Conservation (phyloP, 2,113 vertebrate genomes). For the Neolamprologus modestus region DNA sequence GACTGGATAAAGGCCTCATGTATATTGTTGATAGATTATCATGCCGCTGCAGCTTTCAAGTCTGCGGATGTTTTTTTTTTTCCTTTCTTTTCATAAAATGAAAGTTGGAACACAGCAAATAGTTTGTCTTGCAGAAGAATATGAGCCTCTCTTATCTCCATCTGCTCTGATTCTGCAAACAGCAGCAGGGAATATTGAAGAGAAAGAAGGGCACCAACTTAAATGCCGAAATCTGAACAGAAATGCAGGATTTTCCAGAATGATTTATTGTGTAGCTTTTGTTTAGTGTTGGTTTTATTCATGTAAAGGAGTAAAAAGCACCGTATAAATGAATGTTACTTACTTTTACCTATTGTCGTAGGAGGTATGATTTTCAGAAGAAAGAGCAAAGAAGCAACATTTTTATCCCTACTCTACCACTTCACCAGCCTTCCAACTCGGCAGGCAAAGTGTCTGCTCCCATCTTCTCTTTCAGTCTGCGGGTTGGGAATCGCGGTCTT, state of each 20-base stretch:
- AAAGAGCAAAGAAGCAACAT: not conserved
- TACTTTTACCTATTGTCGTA: not conserved
- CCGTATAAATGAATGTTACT: not conserved
- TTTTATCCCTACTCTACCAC: not conserved
- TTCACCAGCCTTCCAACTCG: not conserved
- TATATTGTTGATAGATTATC: slow-evolving; percentile 12
- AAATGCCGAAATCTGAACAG: not conserved
- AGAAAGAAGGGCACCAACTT: not conserved
- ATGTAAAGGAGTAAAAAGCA: not conserved
- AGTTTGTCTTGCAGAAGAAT: not conserved
- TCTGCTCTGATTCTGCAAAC: not conserved
- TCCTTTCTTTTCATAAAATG: not conserved
- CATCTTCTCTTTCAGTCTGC: not conserved
- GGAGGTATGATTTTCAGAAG: not conserved
- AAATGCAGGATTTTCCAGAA: not conserved
- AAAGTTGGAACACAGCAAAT: not conserved
- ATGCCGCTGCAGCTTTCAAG: not conserved
- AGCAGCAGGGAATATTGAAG: not conserved
- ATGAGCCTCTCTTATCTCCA: not conserved
- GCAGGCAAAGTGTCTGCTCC: not conserved
- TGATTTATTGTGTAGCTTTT: not conserved
- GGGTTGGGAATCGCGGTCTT: not conserved
- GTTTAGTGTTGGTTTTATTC: not conserved
- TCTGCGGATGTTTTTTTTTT: not conserved
- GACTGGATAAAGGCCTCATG: not conserved